Evolutionary conservation across 2,888 invertebrate species (phyloP).

Genomic region (Himalopsyche tibetana): DNA sequence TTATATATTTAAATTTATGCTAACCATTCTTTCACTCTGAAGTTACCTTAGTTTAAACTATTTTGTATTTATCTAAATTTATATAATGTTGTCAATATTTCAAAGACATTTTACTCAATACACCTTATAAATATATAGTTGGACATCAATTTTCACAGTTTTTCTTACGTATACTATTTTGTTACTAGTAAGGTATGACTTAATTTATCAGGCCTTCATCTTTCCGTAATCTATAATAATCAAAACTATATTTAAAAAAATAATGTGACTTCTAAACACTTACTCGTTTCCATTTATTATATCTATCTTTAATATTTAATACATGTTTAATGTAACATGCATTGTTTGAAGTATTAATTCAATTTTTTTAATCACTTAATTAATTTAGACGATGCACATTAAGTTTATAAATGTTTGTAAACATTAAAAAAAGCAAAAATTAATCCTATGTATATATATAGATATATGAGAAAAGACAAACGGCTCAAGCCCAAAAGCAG

Average conservation of each 20-base stretch:
- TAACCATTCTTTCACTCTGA: slow-evolving; percentile 24
- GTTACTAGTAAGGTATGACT: slow-evolving; percentile 31
- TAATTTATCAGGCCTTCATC: slow-evolving; percentile 35
- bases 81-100: neutral
- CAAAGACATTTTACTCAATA: slow-evolving; percentile 26
- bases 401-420: too few relatives aligned
- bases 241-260: slow-evolving; percentile 6
- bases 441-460: too few relatives aligned
- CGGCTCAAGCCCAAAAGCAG: too few relatives aligned
- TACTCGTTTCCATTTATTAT: neutral
- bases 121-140: slow-evolving; percentile 41
- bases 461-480: too few relatives aligned
- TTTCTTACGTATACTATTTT: slow-evolving; percentile 55
- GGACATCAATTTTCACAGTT: slow-evolving; percentile 56
- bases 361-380: too few relatives aligned
- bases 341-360: too few relatives aligned
- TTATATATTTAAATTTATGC: slow-evolving; percentile 33
- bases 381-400: too few relatives aligned
- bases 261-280: neutral
- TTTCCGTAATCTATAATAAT: neutral
- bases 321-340: neutral
- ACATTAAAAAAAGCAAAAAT: too few relatives aligned
- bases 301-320: neutral
- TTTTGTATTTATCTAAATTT: slow-evolving; percentile 15
- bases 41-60: slow-evolving; percentile 36